Evolutionary conservation across 2,888 invertebrate genomes (phyloP).

Genomic region (Drosophila pegasa): DNA sequence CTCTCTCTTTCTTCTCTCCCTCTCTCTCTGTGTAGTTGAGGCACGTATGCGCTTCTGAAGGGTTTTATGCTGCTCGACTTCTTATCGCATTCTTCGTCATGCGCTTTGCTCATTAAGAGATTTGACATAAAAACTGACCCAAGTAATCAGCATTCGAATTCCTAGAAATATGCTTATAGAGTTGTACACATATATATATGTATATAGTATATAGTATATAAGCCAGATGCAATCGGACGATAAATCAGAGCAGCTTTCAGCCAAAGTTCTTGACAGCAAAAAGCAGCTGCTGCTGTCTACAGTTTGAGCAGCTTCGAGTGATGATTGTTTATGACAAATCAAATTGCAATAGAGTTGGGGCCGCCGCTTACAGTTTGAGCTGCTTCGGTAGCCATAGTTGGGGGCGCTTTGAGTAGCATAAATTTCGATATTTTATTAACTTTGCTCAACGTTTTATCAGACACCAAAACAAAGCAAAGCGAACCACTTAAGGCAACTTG

Average conservation of each 20-base stretch:
- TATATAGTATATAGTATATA: neutral
- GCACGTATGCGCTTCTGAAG: constrained; percentile 21
- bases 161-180: constrained; percentile 10
- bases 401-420: constrained; percentile 49
- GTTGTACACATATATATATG: neutral
- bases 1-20: too few species aligned
- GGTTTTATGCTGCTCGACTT: constrained; percentile 28
- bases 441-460: constrained; percentile 44
- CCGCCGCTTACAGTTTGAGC: constrained; percentile 18
- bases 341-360: neutral
- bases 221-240: neutral
- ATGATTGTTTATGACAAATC: neutral
- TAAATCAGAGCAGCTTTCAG: neutral
- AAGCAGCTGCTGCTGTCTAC: neutral
- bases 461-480: constrained; percentile 45
- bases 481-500: constrained; percentile 64
- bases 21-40: neutral
- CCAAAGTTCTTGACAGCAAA: neutral
- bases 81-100: constrained; percentile 37
- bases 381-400: constrained; percentile 11
- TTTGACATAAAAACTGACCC: constrained; percentile 31
- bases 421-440: constrained; percentile 41
- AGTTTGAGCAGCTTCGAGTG: constrained; percentile 32
- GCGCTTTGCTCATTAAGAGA: constrained; percentile 41
- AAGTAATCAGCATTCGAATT: constrained; percentile 39